Percentiles rank a stretch among this genome's conserved stretches.
phyloP scores from a whole-genome alignment of 2,888 invertebrate species.

The Campopleginae sp. region DNA sequence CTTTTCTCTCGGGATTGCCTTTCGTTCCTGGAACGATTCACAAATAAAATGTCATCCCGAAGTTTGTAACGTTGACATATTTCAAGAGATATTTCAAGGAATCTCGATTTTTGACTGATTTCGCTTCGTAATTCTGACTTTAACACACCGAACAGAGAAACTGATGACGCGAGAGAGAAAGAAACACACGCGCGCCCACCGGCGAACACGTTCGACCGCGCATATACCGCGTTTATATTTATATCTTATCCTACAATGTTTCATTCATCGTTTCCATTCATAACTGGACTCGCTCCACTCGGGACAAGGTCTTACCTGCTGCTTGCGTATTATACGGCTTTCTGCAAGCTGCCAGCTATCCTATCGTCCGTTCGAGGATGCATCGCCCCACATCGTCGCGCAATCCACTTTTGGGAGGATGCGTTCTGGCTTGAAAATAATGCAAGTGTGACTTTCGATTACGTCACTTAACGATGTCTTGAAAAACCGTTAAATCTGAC shows the following conservation, averaged over 20 bases:
- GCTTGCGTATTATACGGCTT: slow-evolving; percentile 53
- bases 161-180: slow-evolving; percentile 39
- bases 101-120: not conserved
- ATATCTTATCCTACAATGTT: slow-evolving; percentile 37
- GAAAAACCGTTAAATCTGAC: too few species aligned
- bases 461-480: too few species aligned
- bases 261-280: slow-evolving; percentile 74
- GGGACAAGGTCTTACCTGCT: slow-evolving; percentile 65
- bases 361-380: slow-evolving; percentile 61
- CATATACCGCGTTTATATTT: slow-evolving; percentile 34
- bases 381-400: slow-evolving; percentile 9
- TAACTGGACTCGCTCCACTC: slow-evolving; percentile 69
- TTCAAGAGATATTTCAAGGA: not conserved
- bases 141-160: slow-evolving; percentile 54
- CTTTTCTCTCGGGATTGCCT: slow-evolving; percentile 13
- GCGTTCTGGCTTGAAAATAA: too few species aligned
- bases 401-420: slow-evolving; percentile 16
- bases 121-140: not conserved
- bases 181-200: slow-evolving; percentile 56
- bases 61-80: not conserved
- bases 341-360: slow-evolving; percentile 55
- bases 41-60: not conserved
- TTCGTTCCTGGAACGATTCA: slow-evolving; percentile 39
- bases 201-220: slow-evolving; percentile 68
- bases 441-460: too few species aligned